These are phyloP conservation scores for Sterrhoptilus dennistouni DNA, from an alignment of 2,113 vertebrate genomes.

Conservation along the genomic window DNA sequence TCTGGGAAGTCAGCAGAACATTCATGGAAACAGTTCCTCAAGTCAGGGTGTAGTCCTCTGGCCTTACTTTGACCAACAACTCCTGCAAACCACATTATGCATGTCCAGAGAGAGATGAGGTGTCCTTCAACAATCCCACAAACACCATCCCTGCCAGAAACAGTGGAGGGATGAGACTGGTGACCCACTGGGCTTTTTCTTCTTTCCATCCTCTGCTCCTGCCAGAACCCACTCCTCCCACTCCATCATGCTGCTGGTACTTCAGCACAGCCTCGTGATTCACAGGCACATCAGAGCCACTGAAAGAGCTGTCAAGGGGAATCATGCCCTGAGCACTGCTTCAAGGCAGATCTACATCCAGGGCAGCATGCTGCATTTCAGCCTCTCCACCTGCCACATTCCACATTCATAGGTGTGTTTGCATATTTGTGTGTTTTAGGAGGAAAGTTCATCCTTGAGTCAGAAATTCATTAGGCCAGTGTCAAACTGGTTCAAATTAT, in stretches of 20 bases:
- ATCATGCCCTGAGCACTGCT: not conserved
- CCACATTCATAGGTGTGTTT: not conserved
- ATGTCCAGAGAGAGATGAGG: not conserved
- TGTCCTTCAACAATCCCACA: not conserved
- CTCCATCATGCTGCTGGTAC: accelerated
- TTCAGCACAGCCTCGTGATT: not conserved
- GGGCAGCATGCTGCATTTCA: not conserved
- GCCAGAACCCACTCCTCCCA: not conserved
- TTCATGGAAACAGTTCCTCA: not conserved
- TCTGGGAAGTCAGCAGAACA: not conserved
- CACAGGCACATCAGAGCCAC: not conserved
- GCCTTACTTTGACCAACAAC: not conserved
- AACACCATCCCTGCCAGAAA: not conserved
- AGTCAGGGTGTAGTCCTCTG: not conserved
- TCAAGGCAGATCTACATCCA: not conserved
- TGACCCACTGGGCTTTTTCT: not conserved
- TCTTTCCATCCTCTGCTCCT: not conserved
- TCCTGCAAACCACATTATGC: not conserved
- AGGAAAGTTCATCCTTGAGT: not conserved
- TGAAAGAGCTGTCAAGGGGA: not conserved
- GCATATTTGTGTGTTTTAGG: not conserved
- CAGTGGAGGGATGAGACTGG: not conserved
- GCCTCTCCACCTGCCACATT: not conserved
- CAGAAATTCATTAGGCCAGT: not conserved
- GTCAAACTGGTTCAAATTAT: accelerated